These are phyloP conservation scores for Temnopleurus reevesii DNA, from an alignment of 53 echinoderm and acorn worm species.

Conservation along the genomic window DNA sequence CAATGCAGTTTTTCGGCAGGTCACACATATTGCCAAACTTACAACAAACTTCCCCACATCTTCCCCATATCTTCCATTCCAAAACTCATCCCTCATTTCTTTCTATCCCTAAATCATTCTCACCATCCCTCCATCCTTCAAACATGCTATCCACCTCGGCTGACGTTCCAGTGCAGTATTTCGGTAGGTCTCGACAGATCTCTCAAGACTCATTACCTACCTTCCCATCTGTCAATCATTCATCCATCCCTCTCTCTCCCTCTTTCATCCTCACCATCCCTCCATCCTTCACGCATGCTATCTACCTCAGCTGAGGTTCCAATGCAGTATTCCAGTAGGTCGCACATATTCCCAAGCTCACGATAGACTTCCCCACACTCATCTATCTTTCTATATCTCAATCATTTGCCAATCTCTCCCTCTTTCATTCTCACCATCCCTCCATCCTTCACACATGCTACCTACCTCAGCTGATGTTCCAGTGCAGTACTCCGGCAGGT, in stretches of 20 bases:
- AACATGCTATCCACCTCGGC: not conserved
- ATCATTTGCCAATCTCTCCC: not conserved
- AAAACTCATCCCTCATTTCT: not conserved
- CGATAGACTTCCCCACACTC: not conserved
- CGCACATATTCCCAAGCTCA: not conserved
- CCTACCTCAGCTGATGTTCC: constrained; percentile 58
- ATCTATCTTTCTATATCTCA: too few relatives aligned
- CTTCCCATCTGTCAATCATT: not conserved
- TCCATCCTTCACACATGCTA: not conserved
- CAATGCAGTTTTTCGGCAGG: too few relatives aligned
- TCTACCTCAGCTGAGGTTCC: not conserved
- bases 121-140: not conserved
- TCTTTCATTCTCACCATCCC: not conserved
- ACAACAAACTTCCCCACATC: too few relatives aligned
- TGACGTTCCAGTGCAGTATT: too few relatives aligned
- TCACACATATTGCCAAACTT: too few relatives aligned
- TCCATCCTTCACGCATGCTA: not conserved
- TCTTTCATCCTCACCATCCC: not conserved
- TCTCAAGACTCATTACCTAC: too few relatives aligned
- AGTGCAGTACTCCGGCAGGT: constrained; percentile 96
- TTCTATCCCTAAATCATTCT: not conserved
- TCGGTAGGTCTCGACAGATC: too few relatives aligned
- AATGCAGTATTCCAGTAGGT: not conserved
- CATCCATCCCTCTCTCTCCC: not conserved
- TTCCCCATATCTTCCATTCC: too few relatives aligned